Conservation (phyloP, 1,140 invertebrate species). For the Cydia fagiglandana region DNA sequence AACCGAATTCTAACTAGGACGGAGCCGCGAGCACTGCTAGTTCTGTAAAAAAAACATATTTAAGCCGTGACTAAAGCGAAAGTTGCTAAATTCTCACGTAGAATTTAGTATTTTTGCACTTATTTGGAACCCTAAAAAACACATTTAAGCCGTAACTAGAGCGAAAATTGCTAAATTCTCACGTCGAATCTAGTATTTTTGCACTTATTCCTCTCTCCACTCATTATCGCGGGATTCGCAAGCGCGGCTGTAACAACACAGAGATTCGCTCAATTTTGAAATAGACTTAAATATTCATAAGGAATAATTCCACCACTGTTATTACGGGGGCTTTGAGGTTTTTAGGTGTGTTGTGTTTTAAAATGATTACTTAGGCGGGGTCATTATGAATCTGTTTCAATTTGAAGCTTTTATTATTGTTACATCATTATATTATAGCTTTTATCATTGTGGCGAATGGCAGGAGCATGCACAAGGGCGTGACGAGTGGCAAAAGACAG, state of each 20-base stretch:
- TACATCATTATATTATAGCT: neutral
- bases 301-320: slow-evolving; percentile 7
- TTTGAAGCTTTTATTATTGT: neutral
- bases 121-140: neutral
- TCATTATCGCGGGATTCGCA: neutral
- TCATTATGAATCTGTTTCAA: slow-evolving; percentile 4
- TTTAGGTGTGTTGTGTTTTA: slow-evolving; percentile 20
- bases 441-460: too few species aligned
- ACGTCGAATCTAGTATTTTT: slow-evolving; percentile 11
- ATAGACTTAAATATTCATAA: slow-evolving; percentile 34
- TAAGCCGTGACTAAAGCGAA: neutral
- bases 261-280: slow-evolving; percentile 30
- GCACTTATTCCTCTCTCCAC: neutral
- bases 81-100: slow-evolving; percentile 4
- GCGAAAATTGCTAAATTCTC: neutral
- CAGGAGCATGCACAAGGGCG: too few species aligned
- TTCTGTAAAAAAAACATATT: too few species aligned
- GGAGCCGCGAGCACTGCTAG: too few species aligned
- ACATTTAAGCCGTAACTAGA: too few species aligned
- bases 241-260: slow-evolving; percentile 17
- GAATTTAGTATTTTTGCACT: slow-evolving; percentile 14
- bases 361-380: slow-evolving; percentile 9
- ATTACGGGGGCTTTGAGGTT: slow-evolving; percentile 19
- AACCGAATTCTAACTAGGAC: too few species aligned
- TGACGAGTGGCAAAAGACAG: too few species aligned